Base-by-base conservation (phyloP, 92 coral and sea anemone genomes). In the Palythoa caribaeorum region DNA sequence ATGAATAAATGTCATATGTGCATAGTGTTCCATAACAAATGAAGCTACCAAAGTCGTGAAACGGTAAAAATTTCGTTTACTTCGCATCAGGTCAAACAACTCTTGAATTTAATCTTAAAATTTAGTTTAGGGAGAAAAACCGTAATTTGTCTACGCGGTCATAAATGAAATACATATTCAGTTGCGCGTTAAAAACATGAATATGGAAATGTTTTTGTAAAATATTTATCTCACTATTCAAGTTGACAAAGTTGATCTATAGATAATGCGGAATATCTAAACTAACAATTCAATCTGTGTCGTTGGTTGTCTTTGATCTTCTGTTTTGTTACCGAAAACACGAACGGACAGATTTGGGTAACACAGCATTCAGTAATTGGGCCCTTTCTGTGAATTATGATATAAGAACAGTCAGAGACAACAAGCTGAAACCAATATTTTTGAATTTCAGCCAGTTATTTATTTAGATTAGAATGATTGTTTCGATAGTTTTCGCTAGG, bases 251-350 rank as follows among this genome's bases (percentile, higher is more conserved):
- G 84, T 28, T 8, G 84, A 16, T 10, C 38, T 35, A 19, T 3
- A 38, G 85, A 38, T 80, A 80, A 21, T 51, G 17, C 6, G 36
- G 53, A 60, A 36, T 79, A 60, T 60, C 50, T 80, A 38, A 38
- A 66, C 5, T n/a, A 81, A 65, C 59, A 53, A 28, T 28, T 28
- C 28, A 77, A 53, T 10, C 69, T 54, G 17, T 60, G 84, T 51
- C 21, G 38, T 48, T 7, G 70, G 73, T 11, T 57, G 71, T 21
- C 11, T 59, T 59, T 79, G 51, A 59, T 79, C 70, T 17, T 38
- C 72, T 36, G 37, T 60, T 39, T 57, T 12, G 39, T 20, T 59
- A 76, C 80, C 80, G 72, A 69, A 57, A 10, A 13, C 73, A 14
- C 59, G 52, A 57, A 6, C 62, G 38, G 6, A 60, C 40, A 57